Evolutionary conservation across 2,113 vertebrate species (phyloP), one percentile per base, ranked within the genome.

Genomic region (Miniopterus natalensis): DNA sequence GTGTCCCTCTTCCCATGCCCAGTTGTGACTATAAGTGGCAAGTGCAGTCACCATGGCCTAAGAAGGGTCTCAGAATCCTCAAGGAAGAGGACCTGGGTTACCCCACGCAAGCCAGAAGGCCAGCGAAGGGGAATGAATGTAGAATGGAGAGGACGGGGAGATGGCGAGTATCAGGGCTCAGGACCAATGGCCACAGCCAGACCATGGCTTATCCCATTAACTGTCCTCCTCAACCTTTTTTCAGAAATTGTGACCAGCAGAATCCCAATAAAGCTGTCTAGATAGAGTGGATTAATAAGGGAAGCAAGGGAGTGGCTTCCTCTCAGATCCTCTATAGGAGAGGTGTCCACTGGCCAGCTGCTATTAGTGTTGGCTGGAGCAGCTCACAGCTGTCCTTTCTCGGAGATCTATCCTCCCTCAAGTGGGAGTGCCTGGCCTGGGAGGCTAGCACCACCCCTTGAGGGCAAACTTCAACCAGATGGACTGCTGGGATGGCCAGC

Each of bases 221-320:
- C 88, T 51, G 66, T 51, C 23, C 7, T 75, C 45, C 29, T 61
- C 61, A 77, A 36, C 29, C 17, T 84, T 47, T 75, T 63, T 59
- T 92, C 63, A 71, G 85, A 53, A 84, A 10, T 0, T 51, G n/a
- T 57, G 84, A 77, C 61, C 53, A 40, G 29, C 55, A 29, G 40
- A 68, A 68, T 55, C 57, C 77, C 17, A 47, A 87, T 75, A 20
- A 87, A 59, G 59, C 47, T 20, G 78, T 12, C 66, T 78, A 87
- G 78, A 45, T 14, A 75, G 29, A 20, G 36, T 10, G 45, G 9
- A 55, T 71, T 53, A 68, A 59, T 59, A 23, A 88, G 71, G 70
- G n/a, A 61, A 83, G 68, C 42, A 18, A 74, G 90, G 90, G 77
- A 77, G 90, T 92, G 70, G 70, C 42, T 84, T 80, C 45, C 51